Percentiles rank a stretch among this genome's conserved stretches.
Evolutionary conservation across 2,888 invertebrate genomes (phyloP).

Genomic region (Ectemnius continuus): DNA sequence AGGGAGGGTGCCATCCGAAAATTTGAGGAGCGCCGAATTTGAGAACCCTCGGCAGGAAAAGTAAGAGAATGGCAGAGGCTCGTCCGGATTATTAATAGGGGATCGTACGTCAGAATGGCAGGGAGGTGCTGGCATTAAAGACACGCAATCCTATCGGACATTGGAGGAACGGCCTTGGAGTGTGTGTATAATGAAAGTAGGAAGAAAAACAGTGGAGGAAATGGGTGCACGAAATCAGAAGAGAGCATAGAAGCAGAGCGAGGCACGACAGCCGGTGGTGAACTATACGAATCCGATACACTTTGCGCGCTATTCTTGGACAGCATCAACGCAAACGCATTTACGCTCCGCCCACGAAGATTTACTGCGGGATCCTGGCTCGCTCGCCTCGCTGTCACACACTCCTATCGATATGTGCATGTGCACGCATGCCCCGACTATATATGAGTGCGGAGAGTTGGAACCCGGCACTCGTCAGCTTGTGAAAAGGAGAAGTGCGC

Average conservation of each 20-base stretch:
- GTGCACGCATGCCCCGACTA: not conserved
- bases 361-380: slow-evolving; percentile 58
- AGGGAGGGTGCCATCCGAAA: not conserved
- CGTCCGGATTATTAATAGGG: not conserved
- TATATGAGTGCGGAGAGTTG: slow-evolving; percentile 37
- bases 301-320: slow-evolving; percentile 51
- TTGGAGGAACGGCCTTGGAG: not conserved
- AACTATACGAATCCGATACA: slow-evolving; percentile 40
- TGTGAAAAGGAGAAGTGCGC: slow-evolving; percentile 52
- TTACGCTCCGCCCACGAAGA: slow-evolving; percentile 62
- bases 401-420: not conserved
- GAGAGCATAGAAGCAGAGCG: not conserved
- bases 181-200: slow-evolving; percentile 3
- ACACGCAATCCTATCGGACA: not conserved
- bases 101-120: not conserved
- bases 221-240: not conserved
- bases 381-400: slow-evolving; percentile 39
- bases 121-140: not conserved
- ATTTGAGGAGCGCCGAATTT: too few species aligned
- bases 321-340: slow-evolving; percentile 52
- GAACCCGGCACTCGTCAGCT: slow-evolving; percentile 38
- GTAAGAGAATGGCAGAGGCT: too few species aligned
- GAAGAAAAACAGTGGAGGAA: slow-evolving; percentile 3
- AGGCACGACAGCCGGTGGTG: slow-evolving; percentile 12
- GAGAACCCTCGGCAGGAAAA: too few species aligned